These are phyloP conservation scores for Corythornis vintsioides DNA, from an alignment of 2,113 vertebrate species.

Conservation along the genomic window DNA sequence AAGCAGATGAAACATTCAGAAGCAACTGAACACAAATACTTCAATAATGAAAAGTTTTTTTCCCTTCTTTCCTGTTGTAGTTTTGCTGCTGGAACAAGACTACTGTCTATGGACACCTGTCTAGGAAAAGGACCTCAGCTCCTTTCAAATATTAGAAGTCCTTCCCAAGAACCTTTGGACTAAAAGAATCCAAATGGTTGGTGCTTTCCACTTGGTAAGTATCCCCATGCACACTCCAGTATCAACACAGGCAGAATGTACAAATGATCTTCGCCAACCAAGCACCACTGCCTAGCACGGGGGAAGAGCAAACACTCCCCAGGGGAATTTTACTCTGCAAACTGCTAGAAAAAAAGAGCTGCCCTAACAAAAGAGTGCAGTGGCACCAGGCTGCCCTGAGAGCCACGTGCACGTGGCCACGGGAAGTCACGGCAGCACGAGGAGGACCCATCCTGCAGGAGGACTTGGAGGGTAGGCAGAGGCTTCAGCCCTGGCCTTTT, in stretches of 20 bases:
- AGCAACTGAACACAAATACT: not conserved
- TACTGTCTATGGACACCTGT: not conserved
- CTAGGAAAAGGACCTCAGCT: not conserved
- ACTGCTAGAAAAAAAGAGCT: not conserved
- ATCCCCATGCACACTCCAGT: rapidly evolving
- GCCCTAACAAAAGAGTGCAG: not conserved
- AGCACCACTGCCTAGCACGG: rapidly evolving
- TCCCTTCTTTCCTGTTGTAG: not conserved
- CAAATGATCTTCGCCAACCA: not conserved
- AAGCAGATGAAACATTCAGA: not conserved
- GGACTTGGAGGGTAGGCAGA: not conserved
- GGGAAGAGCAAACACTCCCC: not conserved
- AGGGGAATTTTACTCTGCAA: not conserved
- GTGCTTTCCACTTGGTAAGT: not conserved
- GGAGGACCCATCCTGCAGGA: not conserved
- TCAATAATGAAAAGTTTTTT: not conserved
- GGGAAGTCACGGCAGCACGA: rapidly evolving
- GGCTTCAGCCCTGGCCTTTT: conserved; percentile 2
- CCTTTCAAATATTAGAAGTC: not conserved
- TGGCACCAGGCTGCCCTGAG: rapidly evolving
- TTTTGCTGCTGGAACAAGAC: not conserved
- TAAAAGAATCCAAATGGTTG: not conserved
- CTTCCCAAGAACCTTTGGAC: not conserved
- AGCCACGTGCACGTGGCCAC: not conserved
- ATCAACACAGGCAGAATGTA: not conserved